phyloP scores from a whole-genome alignment of 2,888 invertebrate species.

The Mythimna loreyi region DNA sequence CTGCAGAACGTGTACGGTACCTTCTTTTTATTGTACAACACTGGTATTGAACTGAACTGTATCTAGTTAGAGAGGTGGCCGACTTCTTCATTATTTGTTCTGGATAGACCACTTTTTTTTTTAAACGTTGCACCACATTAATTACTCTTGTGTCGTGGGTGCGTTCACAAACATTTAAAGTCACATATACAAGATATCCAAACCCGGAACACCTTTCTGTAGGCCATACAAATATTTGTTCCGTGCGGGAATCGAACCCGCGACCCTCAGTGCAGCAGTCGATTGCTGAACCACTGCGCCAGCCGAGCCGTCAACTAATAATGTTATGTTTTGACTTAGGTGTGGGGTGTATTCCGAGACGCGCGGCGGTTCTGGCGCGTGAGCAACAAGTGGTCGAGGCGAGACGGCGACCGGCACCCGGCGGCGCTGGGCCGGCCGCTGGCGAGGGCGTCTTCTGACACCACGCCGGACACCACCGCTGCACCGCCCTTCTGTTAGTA shows the following conservation, averaged over 20 bases:
- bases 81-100: not conserved
- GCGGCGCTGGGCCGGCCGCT: constrained; percentile 77
- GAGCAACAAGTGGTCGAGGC: constrained; percentile 92
- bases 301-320: too few species aligned
- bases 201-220: too few species aligned
- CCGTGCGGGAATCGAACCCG: too few species aligned
- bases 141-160: too few species aligned
- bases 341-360: constrained; percentile 94
- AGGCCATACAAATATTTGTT: too few species aligned
- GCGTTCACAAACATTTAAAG: too few species aligned
- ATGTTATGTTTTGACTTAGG: constrained; percentile 84
- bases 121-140: too few species aligned
- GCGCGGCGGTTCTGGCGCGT: constrained; percentile 94
- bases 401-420: constrained; percentile 86
- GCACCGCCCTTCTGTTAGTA: constrained; percentile 75
- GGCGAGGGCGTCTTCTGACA: constrained; percentile 79
- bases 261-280: too few species aligned
- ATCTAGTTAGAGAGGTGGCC: not conserved
- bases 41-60: too few species aligned
- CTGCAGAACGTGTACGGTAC: not conserved
- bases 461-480: constrained; percentile 68
- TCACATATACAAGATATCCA: too few species aligned
- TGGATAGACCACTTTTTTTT: too few species aligned
- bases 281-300: too few species aligned
- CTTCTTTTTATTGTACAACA: not conserved